Percentiles rank a stretch among this genome's conserved stretches.
These are phyloP conservation scores for Catocala fraxini DNA, from an alignment of 2,888 invertebrate genomes.

Conservation along the genomic window DNA sequence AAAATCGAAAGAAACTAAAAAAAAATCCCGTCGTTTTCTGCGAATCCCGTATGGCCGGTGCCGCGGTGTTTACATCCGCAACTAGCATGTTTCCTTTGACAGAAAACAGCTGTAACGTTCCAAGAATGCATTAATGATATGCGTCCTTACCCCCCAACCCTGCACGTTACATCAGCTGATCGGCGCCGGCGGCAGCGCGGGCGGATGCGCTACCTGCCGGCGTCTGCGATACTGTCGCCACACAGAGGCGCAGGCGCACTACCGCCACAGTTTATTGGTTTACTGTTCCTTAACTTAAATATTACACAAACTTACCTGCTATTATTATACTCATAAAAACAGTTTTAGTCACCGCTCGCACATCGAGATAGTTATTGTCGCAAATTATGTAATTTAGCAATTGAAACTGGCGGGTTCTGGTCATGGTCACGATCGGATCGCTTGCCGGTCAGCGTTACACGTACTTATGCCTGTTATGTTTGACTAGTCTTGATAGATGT, in stretches of 20 bases:
- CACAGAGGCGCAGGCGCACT: too few species aligned
- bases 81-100: conserved; percentile 19
- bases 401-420: too few species aligned
- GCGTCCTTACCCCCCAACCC: neutral
- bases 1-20: conserved; percentile 6
- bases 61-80: neutral
- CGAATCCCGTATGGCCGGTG: conserved; percentile 5
- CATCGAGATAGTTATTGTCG: too few species aligned
- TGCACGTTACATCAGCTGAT: conserved; percentile 8
- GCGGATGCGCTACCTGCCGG: conserved; percentile 6
- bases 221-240: too few species aligned
- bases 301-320: neutral
- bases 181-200: neutral
- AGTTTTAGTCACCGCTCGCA: neutral
- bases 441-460: too few species aligned
- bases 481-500: too few species aligned
- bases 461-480: too few species aligned
- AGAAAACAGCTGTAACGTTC: conserved; percentile 23
- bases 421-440: too few species aligned
- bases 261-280: neutral
- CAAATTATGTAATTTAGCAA: too few species aligned
- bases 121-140: conserved; percentile 11
- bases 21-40: conserved; percentile 5
- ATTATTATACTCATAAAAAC: neutral
- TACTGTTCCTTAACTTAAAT: conserved; percentile 8